Conservation (phyloP, 2,888 invertebrate genomes). For the Apomyelois bistriatella region DNA sequence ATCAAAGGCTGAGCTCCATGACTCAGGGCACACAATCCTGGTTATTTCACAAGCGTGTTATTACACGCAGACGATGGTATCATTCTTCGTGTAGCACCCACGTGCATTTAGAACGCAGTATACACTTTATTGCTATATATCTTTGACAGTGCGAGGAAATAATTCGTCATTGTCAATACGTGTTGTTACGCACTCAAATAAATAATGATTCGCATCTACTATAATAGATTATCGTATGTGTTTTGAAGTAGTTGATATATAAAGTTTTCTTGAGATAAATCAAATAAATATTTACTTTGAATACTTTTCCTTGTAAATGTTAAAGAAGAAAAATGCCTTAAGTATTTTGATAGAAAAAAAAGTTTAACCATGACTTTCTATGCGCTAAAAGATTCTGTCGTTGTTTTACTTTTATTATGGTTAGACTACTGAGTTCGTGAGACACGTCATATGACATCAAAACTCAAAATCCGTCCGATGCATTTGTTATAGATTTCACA, state of each 20-base stretch:
- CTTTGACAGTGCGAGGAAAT: conserved; percentile 50
- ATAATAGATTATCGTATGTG: not conserved
- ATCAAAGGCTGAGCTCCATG: conserved; percentile 27
- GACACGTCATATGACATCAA: conserved; percentile 65
- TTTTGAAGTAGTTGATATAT: too few species aligned
- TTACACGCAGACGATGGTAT: conserved; percentile 45
- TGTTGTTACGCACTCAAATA: conserved; percentile 58
- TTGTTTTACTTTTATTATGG: conserved; percentile 62
- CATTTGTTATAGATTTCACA: conserved; percentile 65
- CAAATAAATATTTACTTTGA: too few species aligned
- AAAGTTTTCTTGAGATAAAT: too few species aligned
- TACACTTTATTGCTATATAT: conserved; percentile 41
- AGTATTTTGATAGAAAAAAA: too few species aligned
- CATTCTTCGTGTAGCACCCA: conserved; percentile 43
- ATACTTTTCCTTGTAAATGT: too few species aligned
- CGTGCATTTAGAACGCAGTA: conserved; percentile 36
- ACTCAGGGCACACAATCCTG: conserved; percentile 34
- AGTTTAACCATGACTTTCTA: too few species aligned
- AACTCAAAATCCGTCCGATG: conserved; percentile 67
- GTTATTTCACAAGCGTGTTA: conserved; percentile 52
- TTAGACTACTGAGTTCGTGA: conserved; percentile 43
- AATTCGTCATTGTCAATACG: conserved; percentile 69
- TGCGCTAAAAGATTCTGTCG: conserved; percentile 11
- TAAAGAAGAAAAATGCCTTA: too few species aligned
- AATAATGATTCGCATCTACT: conserved; percentile 19